phyloP scores from a whole-genome alignment of 2,888 invertebrate species.

The Pinctada fucata region DNA sequence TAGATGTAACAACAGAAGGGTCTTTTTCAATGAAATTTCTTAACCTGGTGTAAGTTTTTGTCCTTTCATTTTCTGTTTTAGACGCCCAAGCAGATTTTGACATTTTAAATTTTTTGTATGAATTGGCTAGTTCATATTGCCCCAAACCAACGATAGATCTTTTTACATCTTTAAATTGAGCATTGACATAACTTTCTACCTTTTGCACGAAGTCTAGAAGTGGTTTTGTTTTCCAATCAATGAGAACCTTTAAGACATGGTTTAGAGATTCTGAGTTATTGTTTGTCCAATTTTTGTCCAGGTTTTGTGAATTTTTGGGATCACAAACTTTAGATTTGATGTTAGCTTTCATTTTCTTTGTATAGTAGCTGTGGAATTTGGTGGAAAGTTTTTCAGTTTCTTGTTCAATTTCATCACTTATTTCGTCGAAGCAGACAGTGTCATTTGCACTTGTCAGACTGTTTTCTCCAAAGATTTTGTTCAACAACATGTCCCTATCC shows the following conservation, averaged over 20 bases:
- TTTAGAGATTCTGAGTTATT: constrained; percentile 11
- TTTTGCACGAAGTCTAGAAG: neutral
- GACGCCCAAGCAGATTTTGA: neutral
- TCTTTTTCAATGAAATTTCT: neutral
- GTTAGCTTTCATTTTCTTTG: neutral
- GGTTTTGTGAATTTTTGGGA: too few species aligned
- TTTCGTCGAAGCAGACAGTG: neutral
- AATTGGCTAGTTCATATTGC: neutral
- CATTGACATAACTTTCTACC: neutral
- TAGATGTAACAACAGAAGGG: neutral
- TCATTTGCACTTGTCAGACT: neutral
- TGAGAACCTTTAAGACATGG: constrained; percentile 1
- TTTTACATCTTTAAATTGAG: neutral
- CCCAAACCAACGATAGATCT: neutral
- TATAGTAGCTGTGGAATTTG: neutral
- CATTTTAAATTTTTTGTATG: neutral
- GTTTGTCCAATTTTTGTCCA: constrained; percentile 5
- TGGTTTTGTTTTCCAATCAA: constrained; percentile 12
- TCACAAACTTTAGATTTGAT: neutral
- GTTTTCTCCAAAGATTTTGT: neutral
- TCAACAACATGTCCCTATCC: neutral
- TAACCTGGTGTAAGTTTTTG: neutral
- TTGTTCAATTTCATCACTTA: neutral
- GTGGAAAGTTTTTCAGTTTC: neutral
- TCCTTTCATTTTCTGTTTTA: neutral